Conservation (phyloP, 2,888 invertebrate species). For the Pyrgus malvae region DNA sequence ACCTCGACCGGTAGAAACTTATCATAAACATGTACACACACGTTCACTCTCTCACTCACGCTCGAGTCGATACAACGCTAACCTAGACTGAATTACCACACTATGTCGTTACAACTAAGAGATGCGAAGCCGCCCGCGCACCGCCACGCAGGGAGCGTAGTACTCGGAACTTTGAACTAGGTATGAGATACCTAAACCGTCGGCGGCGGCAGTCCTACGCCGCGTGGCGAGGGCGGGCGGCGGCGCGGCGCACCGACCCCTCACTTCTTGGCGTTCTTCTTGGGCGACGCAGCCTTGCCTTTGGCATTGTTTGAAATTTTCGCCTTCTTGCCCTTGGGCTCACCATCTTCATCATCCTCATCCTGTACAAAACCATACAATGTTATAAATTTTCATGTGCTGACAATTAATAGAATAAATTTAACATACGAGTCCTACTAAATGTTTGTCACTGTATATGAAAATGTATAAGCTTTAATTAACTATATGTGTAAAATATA, state of each 20-base stretch:
- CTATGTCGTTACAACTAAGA: slow-evolving; percentile 24
- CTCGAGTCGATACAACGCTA: slow-evolving; percentile 65
- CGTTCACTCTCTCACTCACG: slow-evolving; percentile 43
- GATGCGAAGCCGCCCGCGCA: slow-evolving; percentile 31
- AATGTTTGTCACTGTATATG: not conserved
- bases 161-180: not conserved
- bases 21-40: slow-evolving; percentile 52
- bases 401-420: too few relatives aligned
- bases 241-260: slow-evolving; percentile 38
- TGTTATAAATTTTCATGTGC: too few relatives aligned
- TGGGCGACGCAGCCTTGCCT: slow-evolving; percentile 86
- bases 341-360: slow-evolving; percentile 88
- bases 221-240: slow-evolving; percentile 29
- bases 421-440: not conserved
- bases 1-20: slow-evolving; percentile 50
- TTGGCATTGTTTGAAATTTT: slow-evolving; percentile 87
- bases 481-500: not conserved
- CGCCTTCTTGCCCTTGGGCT: slow-evolving; percentile 90
- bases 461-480: not conserved
- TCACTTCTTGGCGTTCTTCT: slow-evolving; percentile 85
- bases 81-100: slow-evolving; percentile 55
- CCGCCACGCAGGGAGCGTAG: not conserved
- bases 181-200: not conserved
- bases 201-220: slow-evolving; percentile 29
- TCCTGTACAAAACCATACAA: slow-evolving; percentile 75